Evolutionary conservation across 2,797 vertebrate species (phyloP), one percentile per base, ranked within the genome.

Genomic region (Myotis myotis): DNA sequence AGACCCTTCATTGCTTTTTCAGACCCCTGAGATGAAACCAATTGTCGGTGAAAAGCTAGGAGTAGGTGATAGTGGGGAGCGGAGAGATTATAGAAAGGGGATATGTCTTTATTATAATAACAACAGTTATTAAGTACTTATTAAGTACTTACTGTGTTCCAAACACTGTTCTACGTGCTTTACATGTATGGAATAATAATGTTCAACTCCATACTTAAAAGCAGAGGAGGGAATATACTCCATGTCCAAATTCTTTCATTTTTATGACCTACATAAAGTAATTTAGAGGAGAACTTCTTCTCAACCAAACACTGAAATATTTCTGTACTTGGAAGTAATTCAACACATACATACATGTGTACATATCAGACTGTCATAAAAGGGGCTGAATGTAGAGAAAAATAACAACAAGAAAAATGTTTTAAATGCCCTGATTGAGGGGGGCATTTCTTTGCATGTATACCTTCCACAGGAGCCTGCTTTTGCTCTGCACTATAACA

Each of bases 391-490:
- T 72, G 30, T n/a, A 82, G n/a, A 86, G 51, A 11, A 60, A 76
- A 92, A 76, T 22, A 91, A 78, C 28, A 76, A 5, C 3, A 28
- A 84, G 76, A 81, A 82, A 88, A 95, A 89, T 49, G 36, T 82
- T 62, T 82, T 5, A 68, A 70, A 87, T 83, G 74, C 9, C n/a
- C n/a, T 68, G 68, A 74, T 9, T 49, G 25, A 82, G 70, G 53
- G 53, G 36, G 47, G 44, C 55, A 44, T 71, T 89, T 92, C 86
- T 78, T 87, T 71, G 55, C 55, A 64, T 17, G n/a, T 38, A 49
- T 38, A 60, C 19, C 5, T 17, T 38, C 51, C 30, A 2, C 0
- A 53, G 22, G n/a, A 51, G 38, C 15, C 30, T 68, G 82, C n/a
- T n/a, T 87, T 41, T 4, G 17, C 9, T 94, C 68, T 66, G 11